phyloP scores from a whole-genome alignment of 2,888 invertebrate genomes.

The Rhagophthalmus giganteus region DNA sequence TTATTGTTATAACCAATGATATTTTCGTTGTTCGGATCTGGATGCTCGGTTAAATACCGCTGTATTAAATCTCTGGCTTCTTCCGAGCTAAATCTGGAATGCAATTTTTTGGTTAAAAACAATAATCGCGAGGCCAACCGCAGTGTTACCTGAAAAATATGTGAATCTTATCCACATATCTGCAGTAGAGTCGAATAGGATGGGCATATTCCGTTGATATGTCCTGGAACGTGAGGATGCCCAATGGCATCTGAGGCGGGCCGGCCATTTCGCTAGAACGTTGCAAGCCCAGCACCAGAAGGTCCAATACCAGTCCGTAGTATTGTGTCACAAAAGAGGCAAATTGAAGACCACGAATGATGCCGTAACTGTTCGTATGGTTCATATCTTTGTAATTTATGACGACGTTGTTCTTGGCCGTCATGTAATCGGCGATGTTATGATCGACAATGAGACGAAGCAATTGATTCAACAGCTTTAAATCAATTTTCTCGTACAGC shows the following conservation, averaged over 20 bases:
- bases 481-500: constrained; percentile 99
- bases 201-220: constrained; percentile 90
- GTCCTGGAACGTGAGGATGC: constrained; percentile 97
- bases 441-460: constrained; percentile 97
- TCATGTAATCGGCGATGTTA: constrained; percentile 99
- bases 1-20: constrained; percentile 99
- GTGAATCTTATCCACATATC: constrained; percentile 96
- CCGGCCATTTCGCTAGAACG: constrained; percentile 99
- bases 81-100: constrained; percentile 95
- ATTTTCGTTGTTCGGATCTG: constrained; percentile 99
- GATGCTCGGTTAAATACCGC: constrained; percentile 97
- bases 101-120: constrained; percentile 18
- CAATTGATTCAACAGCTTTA: constrained; percentile 94
- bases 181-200: constrained; percentile 94
- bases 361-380: constrained; percentile 98
- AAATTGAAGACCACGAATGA: constrained; percentile 90
- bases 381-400: constrained; percentile 99
- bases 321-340: constrained; percentile 99
- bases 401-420: constrained; percentile 99
- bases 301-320: constrained; percentile 95
- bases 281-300: constrained; percentile 95
- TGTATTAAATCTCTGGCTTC: constrained; percentile 98
- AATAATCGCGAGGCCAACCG: no score
- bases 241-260: constrained; percentile 98
- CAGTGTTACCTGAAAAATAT: constrained; percentile 83